Percentiles rank a stretch among this genome's conserved stretches.
These are phyloP conservation scores for Pristionchus maxplancki DNA, from an alignment of 2,888 invertebrate genomes.

Conservation along the genomic window DNA sequence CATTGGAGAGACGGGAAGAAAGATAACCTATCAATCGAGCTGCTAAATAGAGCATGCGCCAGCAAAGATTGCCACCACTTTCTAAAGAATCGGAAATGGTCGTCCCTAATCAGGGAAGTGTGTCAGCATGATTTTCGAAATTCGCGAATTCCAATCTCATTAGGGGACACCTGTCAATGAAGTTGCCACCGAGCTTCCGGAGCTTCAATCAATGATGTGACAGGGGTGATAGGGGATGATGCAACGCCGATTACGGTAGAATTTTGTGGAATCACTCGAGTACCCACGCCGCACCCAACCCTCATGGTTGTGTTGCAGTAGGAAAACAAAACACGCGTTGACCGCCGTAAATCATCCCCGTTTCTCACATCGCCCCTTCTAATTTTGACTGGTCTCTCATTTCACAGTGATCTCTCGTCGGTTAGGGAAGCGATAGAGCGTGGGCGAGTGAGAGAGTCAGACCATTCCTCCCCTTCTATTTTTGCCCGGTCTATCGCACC, in stretches of 20 bases:
- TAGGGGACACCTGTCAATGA: not conserved
- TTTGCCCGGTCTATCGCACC: too few species aligned
- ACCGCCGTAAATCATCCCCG: not conserved
- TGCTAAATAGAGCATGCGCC: not conserved
- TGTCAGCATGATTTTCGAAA: not conserved
- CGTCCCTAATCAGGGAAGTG: not conserved
- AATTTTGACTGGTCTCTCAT: not conserved
- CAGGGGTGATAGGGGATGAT: not conserved
- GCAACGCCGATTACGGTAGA: not conserved
- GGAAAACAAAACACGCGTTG: not conserved
- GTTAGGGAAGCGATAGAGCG: too few species aligned
- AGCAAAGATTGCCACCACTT: not conserved
- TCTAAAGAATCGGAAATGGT: not conserved
- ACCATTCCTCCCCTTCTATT: too few species aligned
- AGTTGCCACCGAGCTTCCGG: not conserved
- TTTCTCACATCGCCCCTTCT: not conserved
- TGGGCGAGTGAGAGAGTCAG: too few species aligned
- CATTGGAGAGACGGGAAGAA: too few species aligned
- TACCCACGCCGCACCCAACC: not conserved
- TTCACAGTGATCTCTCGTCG: too few species aligned
- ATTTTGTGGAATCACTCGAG: not conserved
- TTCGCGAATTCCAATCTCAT: not conserved
- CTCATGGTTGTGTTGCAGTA: not conserved
- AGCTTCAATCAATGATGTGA: not conserved
- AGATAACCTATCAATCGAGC: too few species aligned